These are phyloP conservation scores for Uropsilus gracilis DNA, from an alignment of 2,113 vertebrate species.

Conservation along the genomic window DNA sequence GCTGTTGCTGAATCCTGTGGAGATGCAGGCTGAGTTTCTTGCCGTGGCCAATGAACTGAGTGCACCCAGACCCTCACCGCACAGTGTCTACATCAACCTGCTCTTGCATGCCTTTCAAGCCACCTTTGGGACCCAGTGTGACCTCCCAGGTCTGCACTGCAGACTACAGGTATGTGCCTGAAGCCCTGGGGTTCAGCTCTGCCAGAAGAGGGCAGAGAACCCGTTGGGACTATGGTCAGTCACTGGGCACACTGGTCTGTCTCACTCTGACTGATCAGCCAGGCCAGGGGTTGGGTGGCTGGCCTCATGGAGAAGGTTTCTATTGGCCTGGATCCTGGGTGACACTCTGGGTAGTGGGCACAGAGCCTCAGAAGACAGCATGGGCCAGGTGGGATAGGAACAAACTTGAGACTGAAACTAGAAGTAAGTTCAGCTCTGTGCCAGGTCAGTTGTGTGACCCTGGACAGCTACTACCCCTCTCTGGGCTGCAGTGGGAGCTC, in stretches of 20 bases:
- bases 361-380: not conserved
- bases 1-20: conserved; percentile 92
- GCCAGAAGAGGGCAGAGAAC: no score
- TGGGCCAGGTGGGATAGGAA: not conserved
- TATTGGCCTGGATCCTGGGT: not conserved
- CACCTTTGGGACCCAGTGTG: conserved; percentile 88
- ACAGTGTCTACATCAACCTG: conserved; percentile 85
- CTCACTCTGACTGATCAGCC: not conserved
- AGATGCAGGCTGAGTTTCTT: conserved; percentile 92
- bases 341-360: not conserved
- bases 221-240: no score
- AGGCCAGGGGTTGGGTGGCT: not conserved
- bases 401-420: not conserved
- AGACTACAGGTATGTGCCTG: conserved; percentile 88
- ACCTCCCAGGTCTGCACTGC: conserved; percentile 85
- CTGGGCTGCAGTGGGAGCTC: not conserved
- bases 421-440: not conserved
- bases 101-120: conserved; percentile 95
- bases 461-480: not conserved
- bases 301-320: not conserved
- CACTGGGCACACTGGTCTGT: not conserved
- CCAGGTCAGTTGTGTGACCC: not conserved
- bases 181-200: not conserved
- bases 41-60: conserved; percentile 91
- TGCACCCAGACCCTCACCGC: conserved; percentile 80